A percentile compares a stretch with the other conserved stretches of the same genome.
Evolutionary conservation across 1,140 invertebrate genomes (phyloP).

Genomic region (Cydia splendana): DNA sequence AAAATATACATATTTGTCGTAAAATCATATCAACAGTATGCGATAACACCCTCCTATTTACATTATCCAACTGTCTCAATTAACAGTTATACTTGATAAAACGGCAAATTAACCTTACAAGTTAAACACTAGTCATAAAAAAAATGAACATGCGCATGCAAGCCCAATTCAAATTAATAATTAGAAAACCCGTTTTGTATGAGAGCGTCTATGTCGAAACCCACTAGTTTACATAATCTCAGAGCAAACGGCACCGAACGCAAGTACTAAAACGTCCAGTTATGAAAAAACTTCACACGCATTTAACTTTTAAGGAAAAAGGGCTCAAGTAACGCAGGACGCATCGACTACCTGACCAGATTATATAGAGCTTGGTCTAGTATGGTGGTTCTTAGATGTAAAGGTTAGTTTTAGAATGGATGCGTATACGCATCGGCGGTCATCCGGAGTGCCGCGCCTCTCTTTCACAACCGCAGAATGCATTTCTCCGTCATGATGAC

Average conservation of each 20-base stretch:
- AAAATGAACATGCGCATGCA: slow-evolving; percentile 25
- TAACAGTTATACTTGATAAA: slow-evolving; percentile 24
- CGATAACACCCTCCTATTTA: neutral
- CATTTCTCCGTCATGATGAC: slow-evolving; percentile 27
- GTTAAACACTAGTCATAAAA: slow-evolving; percentile 24
- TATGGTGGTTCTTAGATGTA: neutral
- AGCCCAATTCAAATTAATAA: slow-evolving; percentile 32
- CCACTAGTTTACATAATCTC: slow-evolving; percentile 31
- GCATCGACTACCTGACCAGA: neutral
- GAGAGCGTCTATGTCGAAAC: slow-evolving; percentile 30
- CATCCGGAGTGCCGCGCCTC: slow-evolving; percentile 33
- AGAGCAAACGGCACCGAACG: slow-evolving; percentile 25
- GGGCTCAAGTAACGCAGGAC: slow-evolving; percentile 18
- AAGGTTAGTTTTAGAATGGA: neutral
- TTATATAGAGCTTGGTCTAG: neutral
- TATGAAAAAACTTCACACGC: neutral
- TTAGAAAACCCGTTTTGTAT: slow-evolving; percentile 29
- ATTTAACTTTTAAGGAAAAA: neutral
- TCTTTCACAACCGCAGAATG: slow-evolving; percentile 31
- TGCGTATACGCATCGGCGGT: slow-evolving; percentile 30
- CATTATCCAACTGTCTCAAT: slow-evolving; percentile 2
- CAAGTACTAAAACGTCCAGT: neutral
- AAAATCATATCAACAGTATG: neutral
- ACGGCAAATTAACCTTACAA: slow-evolving; percentile 19
- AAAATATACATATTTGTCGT: too few species aligned